phyloP scores from a whole-genome alignment of 1,140 invertebrate species.

The Proctacanthus coquilletti region DNA sequence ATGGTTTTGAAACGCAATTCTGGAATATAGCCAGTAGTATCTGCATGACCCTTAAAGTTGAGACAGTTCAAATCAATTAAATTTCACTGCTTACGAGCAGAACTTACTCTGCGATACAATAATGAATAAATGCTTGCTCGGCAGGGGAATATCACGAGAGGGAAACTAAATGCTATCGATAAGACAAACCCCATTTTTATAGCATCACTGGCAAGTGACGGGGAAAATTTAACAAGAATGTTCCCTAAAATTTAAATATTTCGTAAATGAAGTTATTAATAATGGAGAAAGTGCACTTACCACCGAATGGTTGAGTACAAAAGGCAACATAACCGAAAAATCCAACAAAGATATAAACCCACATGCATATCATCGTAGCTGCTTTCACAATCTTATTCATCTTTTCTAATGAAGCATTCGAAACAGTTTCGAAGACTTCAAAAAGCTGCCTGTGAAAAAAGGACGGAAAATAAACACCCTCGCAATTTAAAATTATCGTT shows the following conservation, averaged over 20 bases:
- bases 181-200: conserved; percentile 90
- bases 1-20: conserved; percentile 62
- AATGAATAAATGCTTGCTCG: conserved; percentile 85
- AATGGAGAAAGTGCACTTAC: conserved; percentile 38
- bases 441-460: conserved; percentile 67
- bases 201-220: conserved; percentile 63
- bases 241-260: conserved; percentile 52
- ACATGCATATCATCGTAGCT: conserved; percentile 81
- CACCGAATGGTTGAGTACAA: conserved; percentile 56
- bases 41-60: conserved; percentile 28
- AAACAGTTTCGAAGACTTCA: conserved; percentile 82
- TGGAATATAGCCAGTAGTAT: conserved; percentile 43
- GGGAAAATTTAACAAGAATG: conserved; percentile 70
- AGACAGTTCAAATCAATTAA: no score
- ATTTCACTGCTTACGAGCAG: no score
- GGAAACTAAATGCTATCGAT: conserved; percentile 90
- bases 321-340: conserved; percentile 93
- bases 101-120: conserved; percentile 63
- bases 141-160: conserved; percentile 92
- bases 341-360: conserved; percentile 75
- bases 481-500: background rate
- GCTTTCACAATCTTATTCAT: conserved; percentile 76
- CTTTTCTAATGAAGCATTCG: conserved; percentile 72
- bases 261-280: conserved; percentile 16
- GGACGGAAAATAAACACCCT: background rate